Base-by-base conservation (phyloP, 2,113 vertebrate genomes). In the Willisornis vidua region DNA sequence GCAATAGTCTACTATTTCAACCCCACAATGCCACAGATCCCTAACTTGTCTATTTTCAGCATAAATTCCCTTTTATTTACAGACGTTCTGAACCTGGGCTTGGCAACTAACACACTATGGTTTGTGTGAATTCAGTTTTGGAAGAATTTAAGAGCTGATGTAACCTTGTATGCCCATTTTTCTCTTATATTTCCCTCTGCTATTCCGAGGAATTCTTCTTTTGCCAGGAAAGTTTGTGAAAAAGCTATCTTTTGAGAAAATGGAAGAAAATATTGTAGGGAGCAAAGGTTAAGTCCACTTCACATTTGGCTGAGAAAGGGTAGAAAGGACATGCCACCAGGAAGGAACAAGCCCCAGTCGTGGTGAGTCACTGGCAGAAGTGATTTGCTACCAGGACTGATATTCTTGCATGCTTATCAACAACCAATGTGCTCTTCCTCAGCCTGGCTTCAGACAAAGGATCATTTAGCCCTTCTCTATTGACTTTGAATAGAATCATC, bases 81-180 rank as follows among this genome's bases (percentile, higher is more conserved):
- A 93, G 49, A 45, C 49, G 54, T 71, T 86, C 93, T 68, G 79
- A 95, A 96, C 85, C 57, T 65, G 3, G 3, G 12, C 68, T 96
- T 95, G 95, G 95, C 92, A 95, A 67, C 35, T 67, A 59, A 59
- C 57, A 90, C 28, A 6, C 83, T 94, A 91, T 93, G 90, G 93
- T 95, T 95, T 84, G 75, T 52, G 59, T 67, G 61, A 93, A 88
- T 93, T 94, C 65, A 75, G 8, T 93, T 96, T 90, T 59, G 72
- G 79, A 93, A 74, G 90, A 96, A 92, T 88, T 90, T 74, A 95
- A 83, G 82, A 88, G 90, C 78, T 93, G 94, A 86, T 92, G 68
- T 84, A 91, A 93, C 82, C 63, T 94, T 89, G 90, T 75, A 7
- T 91, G 68, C 68, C 68, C 83, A 48, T 90, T 95, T 94, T 93